Evolutionary conservation across 1,140 invertebrate species (phyloP).

Genomic region (Pararge aegeria): DNA sequence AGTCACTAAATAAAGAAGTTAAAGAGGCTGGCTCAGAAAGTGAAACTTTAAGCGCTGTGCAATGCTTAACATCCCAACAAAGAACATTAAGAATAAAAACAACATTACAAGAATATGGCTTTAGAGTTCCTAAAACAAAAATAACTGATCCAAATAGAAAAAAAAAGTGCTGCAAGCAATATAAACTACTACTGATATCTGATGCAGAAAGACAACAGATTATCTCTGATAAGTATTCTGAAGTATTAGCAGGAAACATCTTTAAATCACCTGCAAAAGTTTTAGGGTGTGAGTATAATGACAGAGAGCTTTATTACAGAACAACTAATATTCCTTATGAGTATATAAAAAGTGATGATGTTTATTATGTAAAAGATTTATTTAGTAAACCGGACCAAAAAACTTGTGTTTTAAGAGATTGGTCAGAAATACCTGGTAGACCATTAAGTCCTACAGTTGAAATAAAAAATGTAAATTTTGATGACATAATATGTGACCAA

Average conservation of each 20-base stretch:
- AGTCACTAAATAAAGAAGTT: slow-evolving; percentile 47
- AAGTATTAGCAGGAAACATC: slow-evolving; percentile 56
- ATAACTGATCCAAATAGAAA: slow-evolving; percentile 37
- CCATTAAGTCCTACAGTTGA: slow-evolving; percentile 56
- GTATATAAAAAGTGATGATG: slow-evolving; percentile 46
- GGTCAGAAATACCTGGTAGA: slow-evolving; percentile 71
- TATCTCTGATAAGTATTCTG: slow-evolving; percentile 56
- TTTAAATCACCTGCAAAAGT: slow-evolving; percentile 21
- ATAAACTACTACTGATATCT: slow-evolving; percentile 49
- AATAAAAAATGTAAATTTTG: slow-evolving; percentile 41
- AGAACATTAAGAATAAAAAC: slow-evolving; percentile 52
- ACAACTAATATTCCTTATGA: slow-evolving; percentile 50
- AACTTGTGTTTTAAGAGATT: slow-evolving; percentile 69
- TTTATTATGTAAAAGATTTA: slow-evolving; percentile 74
- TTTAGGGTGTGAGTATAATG: slow-evolving; percentile 15
- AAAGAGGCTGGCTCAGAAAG: background rate
- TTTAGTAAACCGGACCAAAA: slow-evolving; percentile 41
- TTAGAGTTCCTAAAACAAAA: slow-evolving; percentile 54
- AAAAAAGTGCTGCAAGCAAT: slow-evolving; percentile 47
- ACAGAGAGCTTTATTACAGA: slow-evolving; percentile 40
- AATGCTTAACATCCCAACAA: slow-evolving; percentile 46
- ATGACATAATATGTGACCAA: slow-evolving; percentile 50
- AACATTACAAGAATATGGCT: slow-evolving; percentile 71
- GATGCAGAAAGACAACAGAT: slow-evolving; percentile 55
- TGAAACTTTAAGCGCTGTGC: slow-evolving; percentile 36